Base-by-base conservation (phyloP, 2,113 vertebrate genomes). In the Saiga tatarica region DNA sequence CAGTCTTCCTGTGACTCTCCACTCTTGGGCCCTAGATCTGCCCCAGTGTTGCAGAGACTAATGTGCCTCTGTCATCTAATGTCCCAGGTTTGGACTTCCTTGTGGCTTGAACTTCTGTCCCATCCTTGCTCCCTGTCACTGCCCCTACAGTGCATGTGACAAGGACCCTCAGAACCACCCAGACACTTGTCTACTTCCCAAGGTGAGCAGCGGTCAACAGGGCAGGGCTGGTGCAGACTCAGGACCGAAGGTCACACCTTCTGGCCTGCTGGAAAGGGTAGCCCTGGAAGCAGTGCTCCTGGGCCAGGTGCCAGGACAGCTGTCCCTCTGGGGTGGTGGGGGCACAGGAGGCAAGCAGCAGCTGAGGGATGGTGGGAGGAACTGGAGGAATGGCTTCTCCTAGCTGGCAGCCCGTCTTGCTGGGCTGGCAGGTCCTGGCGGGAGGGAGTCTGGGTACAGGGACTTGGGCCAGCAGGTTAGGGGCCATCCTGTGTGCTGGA, bases 311-410 rank as follows among this genome's bases (percentile, higher is more conserved):
- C 39, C 62, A 23, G 64, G 57, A 45, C 15, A 33, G 47, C 62
- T 42, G 45, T 36, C 52, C 39, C 47, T 92, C 36, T 1, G 0
- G 6, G 12, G 4, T 14, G 67, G 33, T 8, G 13, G 23, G 60
- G 39, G 45, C 50, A 21, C 2, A 3, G n/a, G 71, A 30, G 50
- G 52, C 76, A 15, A 14, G 64, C 3, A 42, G 45, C 71, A 26
- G 45, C 14, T 13, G 5, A 52, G 55, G 23, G n/a, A 2, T 7
- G 45, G 50, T 16, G 30, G 92, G 42, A 21, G 30, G 86, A 45
- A 8, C 28, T 11, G 26, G 47, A 45, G 30, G 36, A 13, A 64
- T 55, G 93, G 96, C 93, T 95, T 94, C 76, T 93, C 30, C 83
- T 60, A 7, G 71, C 9, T 36, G 76, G 39, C 36, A 36, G 59